A percentile compares a stretch with the other conserved stretches of the same genome.
phyloP scores from a whole-genome alignment of 2,113 vertebrate genomes.

The Spermophilus dauricus region DNA sequence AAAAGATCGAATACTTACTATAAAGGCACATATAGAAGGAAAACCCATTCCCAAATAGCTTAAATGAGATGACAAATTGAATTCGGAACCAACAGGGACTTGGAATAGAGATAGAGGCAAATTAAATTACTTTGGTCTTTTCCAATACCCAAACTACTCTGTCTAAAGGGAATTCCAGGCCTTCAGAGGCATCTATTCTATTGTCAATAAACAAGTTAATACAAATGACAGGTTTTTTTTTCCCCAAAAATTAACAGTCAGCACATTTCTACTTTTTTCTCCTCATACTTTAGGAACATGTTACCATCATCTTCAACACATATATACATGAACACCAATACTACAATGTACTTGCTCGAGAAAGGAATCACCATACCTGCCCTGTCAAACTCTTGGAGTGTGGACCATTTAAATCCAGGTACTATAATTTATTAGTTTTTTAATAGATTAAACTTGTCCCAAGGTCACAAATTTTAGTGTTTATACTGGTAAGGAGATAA shows the following conservation, averaged over 20 bases:
- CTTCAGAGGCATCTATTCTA: background rate
- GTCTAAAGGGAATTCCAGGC: background rate
- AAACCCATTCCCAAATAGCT: background rate
- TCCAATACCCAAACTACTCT: background rate
- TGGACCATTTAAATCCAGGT: conserved; percentile 39
- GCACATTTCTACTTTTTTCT: background rate
- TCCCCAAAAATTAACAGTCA: conserved; percentile 11
- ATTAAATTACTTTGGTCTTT: conserved; percentile 48
- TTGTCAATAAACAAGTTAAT: conserved; percentile 13
- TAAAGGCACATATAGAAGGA: background rate
- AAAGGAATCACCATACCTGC: background rate
- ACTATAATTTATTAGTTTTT: conserved; percentile 37
- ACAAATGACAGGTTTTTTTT: background rate
- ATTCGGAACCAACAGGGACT: background rate
- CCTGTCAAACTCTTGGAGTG: background rate
- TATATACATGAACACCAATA: background rate
- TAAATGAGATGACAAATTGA: conserved; percentile 4
- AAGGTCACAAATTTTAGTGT: conserved; percentile 45
- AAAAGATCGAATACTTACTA: conserved; percentile 24
- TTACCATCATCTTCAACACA: background rate
- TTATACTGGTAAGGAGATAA: background rate
- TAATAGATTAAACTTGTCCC: conserved; percentile 44
- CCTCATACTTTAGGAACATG: background rate
- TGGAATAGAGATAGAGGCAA: background rate
- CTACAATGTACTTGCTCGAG: background rate